Percentiles rank a stretch among this genome's conserved stretches.
These are phyloP conservation scores for Drosophila sp. DNA, from an alignment of 1,140 invertebrate genomes.

Conservation along the genomic window DNA sequence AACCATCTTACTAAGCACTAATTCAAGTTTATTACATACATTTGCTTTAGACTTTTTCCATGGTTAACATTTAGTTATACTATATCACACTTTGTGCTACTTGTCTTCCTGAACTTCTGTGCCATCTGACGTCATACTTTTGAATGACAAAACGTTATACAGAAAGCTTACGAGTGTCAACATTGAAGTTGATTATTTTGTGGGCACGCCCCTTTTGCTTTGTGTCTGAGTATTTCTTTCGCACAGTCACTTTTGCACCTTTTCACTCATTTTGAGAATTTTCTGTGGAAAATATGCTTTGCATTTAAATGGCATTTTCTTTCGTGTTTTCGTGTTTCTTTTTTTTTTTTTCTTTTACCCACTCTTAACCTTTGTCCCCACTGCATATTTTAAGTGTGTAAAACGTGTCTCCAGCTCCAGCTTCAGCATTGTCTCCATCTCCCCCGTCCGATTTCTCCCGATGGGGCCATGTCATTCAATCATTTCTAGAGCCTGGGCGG, in stretches of 20 bases:
- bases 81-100: background rate
- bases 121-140: background rate
- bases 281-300: slow-evolving; percentile 67
- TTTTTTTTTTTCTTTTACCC: slow-evolving; percentile 17
- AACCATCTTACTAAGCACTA: too few species aligned
- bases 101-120: background rate
- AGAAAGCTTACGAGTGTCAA: slow-evolving; percentile 46
- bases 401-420: slow-evolving; percentile 41
- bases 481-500: slow-evolving; percentile 62
- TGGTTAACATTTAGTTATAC: background rate
- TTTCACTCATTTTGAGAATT: slow-evolving; percentile 36
- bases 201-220: background rate
- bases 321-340: slow-evolving; percentile 18
- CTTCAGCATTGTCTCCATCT: slow-evolving; percentile 2
- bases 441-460: background rate
- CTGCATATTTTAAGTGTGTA: slow-evolving; percentile 61
- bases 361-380: slow-evolving; percentile 30
- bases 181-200: slow-evolving; percentile 54
- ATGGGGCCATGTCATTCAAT: slow-evolving; percentile 64
- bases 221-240: background rate
- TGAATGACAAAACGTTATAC: slow-evolving; percentile 11
- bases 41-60: background rate
- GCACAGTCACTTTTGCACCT: slow-evolving; percentile 42
- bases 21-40: too few species aligned
- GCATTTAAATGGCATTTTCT: slow-evolving; percentile 72